A percentile compares a stretch with the other conserved stretches of the same genome.
phyloP scores from a whole-genome alignment of 2,113 vertebrate genomes.

The Salvelinus fontinalis region DNA sequence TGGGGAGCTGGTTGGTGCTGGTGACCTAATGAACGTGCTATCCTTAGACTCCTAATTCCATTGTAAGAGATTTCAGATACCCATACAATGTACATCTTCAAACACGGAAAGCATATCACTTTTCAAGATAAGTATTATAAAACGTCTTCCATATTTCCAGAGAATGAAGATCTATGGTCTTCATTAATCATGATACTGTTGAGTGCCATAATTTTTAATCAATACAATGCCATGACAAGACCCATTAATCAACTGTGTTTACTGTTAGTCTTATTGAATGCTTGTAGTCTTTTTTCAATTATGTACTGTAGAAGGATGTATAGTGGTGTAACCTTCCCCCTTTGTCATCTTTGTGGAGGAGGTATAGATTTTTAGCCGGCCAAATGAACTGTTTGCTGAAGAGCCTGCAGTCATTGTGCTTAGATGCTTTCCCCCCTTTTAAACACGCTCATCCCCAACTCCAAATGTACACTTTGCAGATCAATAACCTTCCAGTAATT shows the following conservation, averaged over 20 bases:
- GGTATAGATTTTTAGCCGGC: conserved; percentile 62
- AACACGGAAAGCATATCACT: background rate
- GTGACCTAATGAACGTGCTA: conserved; percentile 34
- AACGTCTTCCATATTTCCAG: conserved; percentile 29
- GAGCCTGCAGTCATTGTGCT: conserved; percentile 47
- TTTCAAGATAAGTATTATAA: background rate
- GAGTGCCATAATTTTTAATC: conserved; percentile 59
- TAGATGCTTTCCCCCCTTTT: conserved; percentile 32
- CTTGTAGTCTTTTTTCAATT: conserved; percentile 55
- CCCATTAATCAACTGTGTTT: conserved; percentile 68
- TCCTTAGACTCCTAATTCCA: conserved; percentile 54
- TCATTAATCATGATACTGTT: conserved; percentile 52
- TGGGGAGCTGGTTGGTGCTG: conserved; percentile 47
- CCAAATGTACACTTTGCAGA: conserved; percentile 56
- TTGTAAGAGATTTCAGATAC: conserved; percentile 45
- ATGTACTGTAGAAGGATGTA: conserved; percentile 43
- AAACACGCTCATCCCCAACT: conserved; percentile 26
- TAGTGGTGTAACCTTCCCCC: conserved; percentile 21
- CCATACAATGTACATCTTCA: conserved; percentile 22
- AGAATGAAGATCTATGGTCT: conserved; percentile 51
- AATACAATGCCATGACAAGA: conserved; percentile 54
- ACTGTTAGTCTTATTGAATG: conserved; percentile 42
- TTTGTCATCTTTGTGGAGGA: conserved; percentile 37
- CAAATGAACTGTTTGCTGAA: conserved; percentile 50
- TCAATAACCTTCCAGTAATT: conserved; percentile 68